A percentile compares a stretch with the other conserved stretches of the same genome.
Evolutionary conservation across 2,113 vertebrate genomes (phyloP).

Genomic region (Oreamnos americanus): DNA sequence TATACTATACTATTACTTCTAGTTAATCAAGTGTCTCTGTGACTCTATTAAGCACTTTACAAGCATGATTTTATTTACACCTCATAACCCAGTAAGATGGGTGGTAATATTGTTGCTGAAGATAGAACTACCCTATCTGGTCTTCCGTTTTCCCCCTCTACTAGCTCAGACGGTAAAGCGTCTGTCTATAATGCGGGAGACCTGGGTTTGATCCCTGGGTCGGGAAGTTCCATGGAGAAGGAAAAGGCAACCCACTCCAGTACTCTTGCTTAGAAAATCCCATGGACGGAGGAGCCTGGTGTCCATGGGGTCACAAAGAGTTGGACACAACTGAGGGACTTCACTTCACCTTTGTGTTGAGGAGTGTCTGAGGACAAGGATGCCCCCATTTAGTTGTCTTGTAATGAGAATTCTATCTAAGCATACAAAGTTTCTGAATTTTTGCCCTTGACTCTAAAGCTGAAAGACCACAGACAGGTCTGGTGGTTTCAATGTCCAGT

Average conservation of each 20-base stretch:
- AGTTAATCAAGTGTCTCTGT: not conserved
- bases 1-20: not conserved
- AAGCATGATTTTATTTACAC: not conserved
- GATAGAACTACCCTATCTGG: not conserved
- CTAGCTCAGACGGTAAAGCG: not conserved
- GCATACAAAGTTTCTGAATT: not conserved
- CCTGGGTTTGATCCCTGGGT: too few relatives aligned
- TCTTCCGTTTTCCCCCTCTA: not conserved
- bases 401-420: not conserved
- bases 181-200: too few relatives aligned
- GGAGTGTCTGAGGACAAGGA: not conserved
- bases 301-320: too few relatives aligned
- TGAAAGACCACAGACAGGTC: not conserved
- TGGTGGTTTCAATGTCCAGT: not conserved
- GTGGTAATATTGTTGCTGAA: not conserved
- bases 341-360: not conserved
- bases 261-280: too few relatives aligned
- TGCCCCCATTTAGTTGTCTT: not conserved
- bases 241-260: too few relatives aligned
- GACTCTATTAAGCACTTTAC: not conserved
- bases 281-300: too few relatives aligned
- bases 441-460: not conserved
- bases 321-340: too few relatives aligned
- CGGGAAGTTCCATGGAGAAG: too few relatives aligned
- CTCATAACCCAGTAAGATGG: not conserved